phyloP scores from a whole-genome alignment of 2,797 vertebrate species.

The Emydoidea blandingii region DNA sequence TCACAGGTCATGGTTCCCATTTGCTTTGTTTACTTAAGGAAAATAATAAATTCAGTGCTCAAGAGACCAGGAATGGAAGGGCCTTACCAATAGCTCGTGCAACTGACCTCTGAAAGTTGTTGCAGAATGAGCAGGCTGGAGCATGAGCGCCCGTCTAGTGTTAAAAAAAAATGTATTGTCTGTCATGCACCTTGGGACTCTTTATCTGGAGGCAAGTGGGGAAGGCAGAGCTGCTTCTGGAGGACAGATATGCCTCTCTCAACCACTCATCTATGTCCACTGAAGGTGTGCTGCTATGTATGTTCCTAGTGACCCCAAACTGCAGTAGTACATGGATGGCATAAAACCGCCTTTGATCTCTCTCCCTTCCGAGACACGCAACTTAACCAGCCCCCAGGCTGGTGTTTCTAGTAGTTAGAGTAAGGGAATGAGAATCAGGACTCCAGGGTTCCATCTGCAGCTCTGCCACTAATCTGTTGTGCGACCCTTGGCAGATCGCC shows the following conservation, averaged over 20 bases:
- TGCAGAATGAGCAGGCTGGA: background rate
- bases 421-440: background rate
- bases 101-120: background rate
- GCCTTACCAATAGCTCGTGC: background rate
- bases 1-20: background rate
- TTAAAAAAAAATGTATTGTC: background rate
- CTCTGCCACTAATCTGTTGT: background rate
- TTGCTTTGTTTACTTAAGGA: constrained; percentile 15
- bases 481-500: rapidly evolving
- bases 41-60: constrained; percentile 15
- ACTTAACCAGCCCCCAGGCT: background rate
- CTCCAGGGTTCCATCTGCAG: background rate
- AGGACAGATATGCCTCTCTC: rapidly evolving
- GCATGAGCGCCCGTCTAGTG: background rate
- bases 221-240: background rate
- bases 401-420: background rate
- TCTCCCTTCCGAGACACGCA: background rate
- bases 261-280: background rate
- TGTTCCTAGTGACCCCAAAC: background rate
- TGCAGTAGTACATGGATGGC: background rate
- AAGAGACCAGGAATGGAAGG: background rate
- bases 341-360: background rate
- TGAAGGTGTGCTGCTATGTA: background rate
- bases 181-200: background rate
- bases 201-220: background rate